Evolutionary conservation across 1,140 invertebrate genomes (phyloP).

Genomic region (Tyrophagus putrescentiae): DNA sequence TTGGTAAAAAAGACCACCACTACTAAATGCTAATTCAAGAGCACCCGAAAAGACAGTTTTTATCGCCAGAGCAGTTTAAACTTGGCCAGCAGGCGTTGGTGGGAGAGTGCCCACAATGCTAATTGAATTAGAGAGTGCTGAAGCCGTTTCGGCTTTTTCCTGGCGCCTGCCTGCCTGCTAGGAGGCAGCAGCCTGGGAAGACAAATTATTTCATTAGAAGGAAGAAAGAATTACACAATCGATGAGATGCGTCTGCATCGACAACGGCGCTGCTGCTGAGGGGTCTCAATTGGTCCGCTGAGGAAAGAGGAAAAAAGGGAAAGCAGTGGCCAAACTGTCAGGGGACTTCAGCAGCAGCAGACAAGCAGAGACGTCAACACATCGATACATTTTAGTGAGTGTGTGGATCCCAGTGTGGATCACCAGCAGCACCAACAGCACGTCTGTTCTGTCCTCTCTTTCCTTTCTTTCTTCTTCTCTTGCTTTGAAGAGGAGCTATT

Average conservation of each 20-base stretch:
- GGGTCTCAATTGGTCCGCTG: conserved; percentile 11
- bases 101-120: too few species aligned
- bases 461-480: not conserved
- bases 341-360: not conserved
- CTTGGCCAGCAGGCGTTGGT: too few species aligned
- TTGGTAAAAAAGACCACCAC: too few species aligned
- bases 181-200: not conserved
- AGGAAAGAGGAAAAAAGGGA: not conserved
- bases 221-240: conserved; percentile 8
- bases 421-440: not conserved
- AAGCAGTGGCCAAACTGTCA: conserved; percentile 7
- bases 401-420: not conserved
- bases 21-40: too few species aligned
- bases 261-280: not conserved
- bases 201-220: conserved; percentile 13
- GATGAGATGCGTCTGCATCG: not conserved
- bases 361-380: conserved; percentile 14
- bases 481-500: not conserved
- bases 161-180: too few species aligned
- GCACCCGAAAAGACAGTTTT: too few species aligned
- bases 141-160: too few species aligned
- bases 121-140: too few species aligned
- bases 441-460: not conserved
- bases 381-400: not conserved
- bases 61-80: too few species aligned